phyloP scores from a whole-genome alignment of 2,113 vertebrate species.

The Todiramphus chloris region DNA sequence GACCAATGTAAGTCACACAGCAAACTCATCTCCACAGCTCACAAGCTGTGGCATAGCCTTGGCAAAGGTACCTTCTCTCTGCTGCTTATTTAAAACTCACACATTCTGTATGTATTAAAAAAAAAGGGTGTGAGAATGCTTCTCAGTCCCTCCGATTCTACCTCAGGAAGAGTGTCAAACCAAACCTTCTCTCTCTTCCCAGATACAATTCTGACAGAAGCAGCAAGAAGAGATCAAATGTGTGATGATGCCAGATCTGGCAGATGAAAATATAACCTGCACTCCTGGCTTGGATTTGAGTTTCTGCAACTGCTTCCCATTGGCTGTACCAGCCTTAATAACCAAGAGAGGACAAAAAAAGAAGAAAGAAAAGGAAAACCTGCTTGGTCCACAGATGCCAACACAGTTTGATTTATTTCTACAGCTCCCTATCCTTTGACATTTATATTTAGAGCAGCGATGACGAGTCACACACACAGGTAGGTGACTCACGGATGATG shows the following conservation, averaged over 20 bases:
- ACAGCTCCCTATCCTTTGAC: background rate
- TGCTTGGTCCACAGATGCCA: background rate
- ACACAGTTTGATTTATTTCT: background rate
- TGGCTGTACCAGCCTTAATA: background rate
- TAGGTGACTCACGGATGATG: slow-evolving; percentile 32
- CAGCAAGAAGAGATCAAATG: background rate
- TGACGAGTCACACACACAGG: background rate
- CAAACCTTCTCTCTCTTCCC: background rate
- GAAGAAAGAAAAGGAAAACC: background rate
- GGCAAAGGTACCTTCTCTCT: background rate
- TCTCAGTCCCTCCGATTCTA: slow-evolving; percentile 13
- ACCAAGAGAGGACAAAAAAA: background rate
- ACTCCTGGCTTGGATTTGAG: background rate
- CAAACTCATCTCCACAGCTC: background rate
- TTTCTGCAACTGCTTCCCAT: background rate
- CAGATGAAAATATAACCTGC: background rate
- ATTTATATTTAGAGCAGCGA: slow-evolving; percentile 30
- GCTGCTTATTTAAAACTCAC: slow-evolving; percentile 15
- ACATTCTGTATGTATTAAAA: background rate
- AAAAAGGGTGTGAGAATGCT: slow-evolving; percentile 6
- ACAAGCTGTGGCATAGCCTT: background rate
- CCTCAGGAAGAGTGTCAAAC: slow-evolving; percentile 23
- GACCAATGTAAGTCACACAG: background rate
- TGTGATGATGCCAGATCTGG: background rate
- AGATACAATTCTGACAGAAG: background rate